Conservation (phyloP, 2,113 vertebrate genomes). For the Takifugu flavidus region DNA sequence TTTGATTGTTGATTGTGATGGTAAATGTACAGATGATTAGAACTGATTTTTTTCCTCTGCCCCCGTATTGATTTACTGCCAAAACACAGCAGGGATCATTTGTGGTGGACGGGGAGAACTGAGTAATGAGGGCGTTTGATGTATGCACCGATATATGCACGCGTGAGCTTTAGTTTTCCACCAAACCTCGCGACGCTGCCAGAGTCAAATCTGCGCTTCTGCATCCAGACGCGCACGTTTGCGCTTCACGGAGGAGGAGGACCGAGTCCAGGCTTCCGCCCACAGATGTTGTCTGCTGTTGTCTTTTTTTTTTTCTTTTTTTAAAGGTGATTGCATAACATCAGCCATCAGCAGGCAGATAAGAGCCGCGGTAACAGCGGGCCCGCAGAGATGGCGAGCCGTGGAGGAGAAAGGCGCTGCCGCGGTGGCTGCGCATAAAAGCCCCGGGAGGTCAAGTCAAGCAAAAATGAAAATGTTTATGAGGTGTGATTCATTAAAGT, state of each 20-base stretch:
- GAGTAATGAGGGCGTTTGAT: conserved; percentile 17
- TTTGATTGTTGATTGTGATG: conserved; percentile 99
- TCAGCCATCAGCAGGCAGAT: conserved; percentile 43
- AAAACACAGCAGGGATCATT: conserved; percentile 94
- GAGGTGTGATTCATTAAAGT: conserved; percentile 85
- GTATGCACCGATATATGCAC: conserved; percentile 19
- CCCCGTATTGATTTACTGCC: conserved; percentile 99
- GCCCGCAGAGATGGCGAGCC: conserved; percentile 23
- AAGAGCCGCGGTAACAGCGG: conserved; percentile 40
- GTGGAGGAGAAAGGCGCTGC: conserved; percentile 41
- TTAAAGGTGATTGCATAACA: conserved; percentile 77
- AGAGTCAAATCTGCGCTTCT: conserved; percentile 83
- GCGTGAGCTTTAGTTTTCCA: conserved; percentile 70
- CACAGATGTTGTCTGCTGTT: conserved; percentile 84
- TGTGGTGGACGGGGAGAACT: conserved; percentile 83
- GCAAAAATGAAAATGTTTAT: conserved; percentile 69
- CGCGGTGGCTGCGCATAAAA: conserved; percentile 38
- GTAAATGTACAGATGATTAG: conserved; percentile 99
- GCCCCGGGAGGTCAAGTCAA: conserved; percentile 47
- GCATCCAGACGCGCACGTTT: conserved; percentile 90
- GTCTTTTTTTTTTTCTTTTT: conserved; percentile 76
- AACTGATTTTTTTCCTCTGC: conserved; percentile 94
- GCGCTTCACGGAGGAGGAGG: conserved; percentile 85
- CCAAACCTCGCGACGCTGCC: conserved; percentile 87
- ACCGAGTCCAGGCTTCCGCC: conserved; percentile 80